Conservation (phyloP, 2,113 vertebrate genomes). For the Toxotes jaculatrix region DNA sequence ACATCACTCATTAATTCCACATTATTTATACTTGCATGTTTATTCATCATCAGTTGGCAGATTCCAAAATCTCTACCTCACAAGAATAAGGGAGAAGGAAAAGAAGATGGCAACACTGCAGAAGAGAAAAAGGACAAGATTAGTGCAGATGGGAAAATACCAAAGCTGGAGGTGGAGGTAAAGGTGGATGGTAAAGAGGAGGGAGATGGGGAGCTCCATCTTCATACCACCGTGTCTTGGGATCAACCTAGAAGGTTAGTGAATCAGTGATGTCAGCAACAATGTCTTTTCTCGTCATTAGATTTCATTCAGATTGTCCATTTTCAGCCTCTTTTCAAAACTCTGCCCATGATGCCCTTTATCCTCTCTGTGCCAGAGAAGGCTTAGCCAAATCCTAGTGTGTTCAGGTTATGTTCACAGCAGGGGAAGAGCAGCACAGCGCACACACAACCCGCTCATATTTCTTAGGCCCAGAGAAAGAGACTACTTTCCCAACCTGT, state of each 20-base stretch:
- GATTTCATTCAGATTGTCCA: conserved; percentile 30
- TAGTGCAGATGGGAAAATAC: conserved; percentile 30
- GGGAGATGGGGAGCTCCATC: conserved; percentile 45
- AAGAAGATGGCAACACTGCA: conserved; percentile 4
- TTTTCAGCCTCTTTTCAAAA: conserved; percentile 10
- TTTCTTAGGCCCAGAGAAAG: conserved; percentile 33
- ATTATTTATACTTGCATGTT: not conserved
- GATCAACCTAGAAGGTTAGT: conserved; percentile 78
- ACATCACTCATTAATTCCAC: not conserved
- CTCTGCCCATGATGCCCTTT: conserved; percentile 17
- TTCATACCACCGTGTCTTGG: conserved; percentile 55
- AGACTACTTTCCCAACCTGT: conserved; percentile 28
- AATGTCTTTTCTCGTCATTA: conserved; percentile 17
- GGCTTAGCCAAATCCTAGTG: conserved; percentile 40
- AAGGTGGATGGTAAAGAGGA: conserved; percentile 53
- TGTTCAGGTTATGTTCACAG: conserved; percentile 55
- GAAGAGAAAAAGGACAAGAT: conserved; percentile 27
- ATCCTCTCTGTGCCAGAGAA: conserved; percentile 16
- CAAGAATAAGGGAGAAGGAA: conserved; percentile 23
- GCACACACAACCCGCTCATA: conserved; percentile 32
- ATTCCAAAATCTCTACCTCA: conserved; percentile 36
- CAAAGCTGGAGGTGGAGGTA: conserved; percentile 51
- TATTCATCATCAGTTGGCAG: conserved; percentile 59
- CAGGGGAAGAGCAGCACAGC: conserved; percentile 32
- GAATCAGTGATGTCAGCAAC: conserved; percentile 31